These are phyloP conservation scores for Antennarius maculatus DNA, from an alignment of 2,797 vertebrate genomes.

Conservation along the genomic window DNA sequence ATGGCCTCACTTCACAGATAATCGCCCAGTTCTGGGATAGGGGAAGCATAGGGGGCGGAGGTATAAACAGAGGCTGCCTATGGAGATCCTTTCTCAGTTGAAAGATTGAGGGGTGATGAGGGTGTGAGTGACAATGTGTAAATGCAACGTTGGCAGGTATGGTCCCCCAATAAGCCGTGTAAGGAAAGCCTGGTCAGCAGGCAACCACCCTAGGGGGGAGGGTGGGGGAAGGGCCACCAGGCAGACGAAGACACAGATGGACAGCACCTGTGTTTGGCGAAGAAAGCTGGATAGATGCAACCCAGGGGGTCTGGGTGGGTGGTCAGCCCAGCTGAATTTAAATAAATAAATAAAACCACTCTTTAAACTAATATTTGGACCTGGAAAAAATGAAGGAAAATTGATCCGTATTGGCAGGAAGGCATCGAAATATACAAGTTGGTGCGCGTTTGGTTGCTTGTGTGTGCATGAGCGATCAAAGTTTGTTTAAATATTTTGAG, in stretches of 20 bases:
- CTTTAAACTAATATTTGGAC: constrained; percentile 31
- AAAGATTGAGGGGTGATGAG: constrained; percentile 61
- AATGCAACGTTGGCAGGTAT: constrained; percentile 68
- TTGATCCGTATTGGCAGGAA: constrained; percentile 5
- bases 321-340: constrained; percentile 51
- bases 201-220: constrained; percentile 24
- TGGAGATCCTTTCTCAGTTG: constrained; percentile 55
- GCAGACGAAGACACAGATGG: constrained; percentile 75
- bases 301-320: constrained; percentile 67
- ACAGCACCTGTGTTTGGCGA: constrained; percentile 77
- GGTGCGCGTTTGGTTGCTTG: constrained; percentile 8
- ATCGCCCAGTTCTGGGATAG: constrained; percentile 42
- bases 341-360: constrained; percentile 23
- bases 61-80: constrained; percentile 58
- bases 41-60: constrained; percentile 44
- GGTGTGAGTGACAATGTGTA: constrained; percentile 58
- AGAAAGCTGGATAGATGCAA: constrained; percentile 25
- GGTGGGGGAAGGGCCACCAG: constrained; percentile 54
- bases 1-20: constrained; percentile 75
- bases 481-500: constrained; percentile 65
- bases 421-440: constrained; percentile 1
- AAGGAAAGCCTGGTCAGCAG: constrained; percentile 38
- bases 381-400: constrained; percentile 6
- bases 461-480: constrained; percentile 39
- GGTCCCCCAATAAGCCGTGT: constrained; percentile 34